phyloP scores from a whole-genome alignment of 2,113 vertebrate species.

The Sporophila hypoxantha region DNA sequence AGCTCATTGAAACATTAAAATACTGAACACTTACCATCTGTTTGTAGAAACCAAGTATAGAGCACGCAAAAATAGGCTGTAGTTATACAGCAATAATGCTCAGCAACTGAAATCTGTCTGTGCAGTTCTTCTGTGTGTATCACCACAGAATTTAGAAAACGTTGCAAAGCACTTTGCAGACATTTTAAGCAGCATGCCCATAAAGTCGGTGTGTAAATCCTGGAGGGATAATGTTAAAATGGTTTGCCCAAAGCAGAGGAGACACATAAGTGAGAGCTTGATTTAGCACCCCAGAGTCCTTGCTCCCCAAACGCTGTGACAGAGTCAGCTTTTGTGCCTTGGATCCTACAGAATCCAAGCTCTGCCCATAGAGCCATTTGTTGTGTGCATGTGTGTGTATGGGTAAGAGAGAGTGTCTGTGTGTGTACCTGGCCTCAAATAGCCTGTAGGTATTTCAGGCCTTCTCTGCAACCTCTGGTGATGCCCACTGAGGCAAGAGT shows the following conservation, averaged over 20 bases:
- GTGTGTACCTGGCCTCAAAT: neutral
- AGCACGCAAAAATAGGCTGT: conserved; percentile 16
- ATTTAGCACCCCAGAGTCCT: neutral
- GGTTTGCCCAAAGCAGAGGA: neutral
- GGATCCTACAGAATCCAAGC: conserved; percentile 61
- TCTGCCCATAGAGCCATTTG: conserved; percentile 16
- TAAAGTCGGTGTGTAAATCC: neutral
- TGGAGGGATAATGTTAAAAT: neutral
- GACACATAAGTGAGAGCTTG: neutral
- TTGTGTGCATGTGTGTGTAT: neutral
- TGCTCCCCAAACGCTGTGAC: neutral
- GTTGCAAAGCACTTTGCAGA: conserved; percentile 6
- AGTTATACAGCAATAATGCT: conserved; percentile 12
- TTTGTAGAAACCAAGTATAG: conserved; percentile 28
- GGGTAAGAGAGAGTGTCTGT: neutral
- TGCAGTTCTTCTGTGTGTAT: conserved; percentile 7
- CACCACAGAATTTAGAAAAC: conserved; percentile 17
- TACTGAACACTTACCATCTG: conserved; percentile 25
- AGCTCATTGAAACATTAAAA: conserved; percentile 3
- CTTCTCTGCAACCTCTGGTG: neutral
- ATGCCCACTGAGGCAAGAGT: neutral
- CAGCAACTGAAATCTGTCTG: neutral
- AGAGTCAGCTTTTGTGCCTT: conserved; percentile 34
- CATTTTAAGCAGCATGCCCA: neutral
- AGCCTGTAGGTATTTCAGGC: neutral